Evolutionary conservation across 1,140 invertebrate species (phyloP), one percentile per base, ranked within the genome.

Genomic region (Ceratina japonica): DNA sequence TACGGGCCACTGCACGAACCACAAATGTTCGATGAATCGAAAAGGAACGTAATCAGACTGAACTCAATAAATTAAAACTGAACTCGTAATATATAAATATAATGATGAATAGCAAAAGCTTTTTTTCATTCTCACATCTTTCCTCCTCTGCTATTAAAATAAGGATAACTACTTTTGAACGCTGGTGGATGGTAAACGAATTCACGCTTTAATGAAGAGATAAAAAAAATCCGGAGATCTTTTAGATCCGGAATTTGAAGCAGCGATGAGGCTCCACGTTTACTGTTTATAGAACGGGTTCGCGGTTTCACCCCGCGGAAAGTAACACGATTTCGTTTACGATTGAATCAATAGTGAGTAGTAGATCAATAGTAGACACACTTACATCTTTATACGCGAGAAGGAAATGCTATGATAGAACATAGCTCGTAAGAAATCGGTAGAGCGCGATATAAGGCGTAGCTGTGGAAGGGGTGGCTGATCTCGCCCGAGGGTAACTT

Each of bases 401-500:
- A 75, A 78, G 76, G 73, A 85, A 85, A 87, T 77, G 87, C 73
- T 71, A 44, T 44, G 37, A 44, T 44, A 75, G 74, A 87, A 79
- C 77, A 76, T 71, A 70, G n/a, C 52, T 77, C 61, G 65, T 68
- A 81, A 64, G 69, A 80, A 79, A 58, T 61, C 61, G 72, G 37
- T 44, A 44, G 86, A 76, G 66, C 69, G 75, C 66, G 61, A 59
- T 54, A 54, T 72, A 69, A 61, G 24, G 85, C 80, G 59, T 75
- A 63, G 52, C 63, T 74, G 49, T 24, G 76, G 68, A 75, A 70
- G 80, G 22, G 44, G 61, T 74, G 77, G 31, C 68, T 66, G 84
- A 71, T 75, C 72, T 80, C 64, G 80, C 75, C 84, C 74, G 79
- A 82, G 88, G 87, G 85, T 89, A 87, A 88, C 89, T 44, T 88